Base-by-base conservation (phyloP, 2,797 vertebrate species). In the Micropoecilia bifurca region DNA sequence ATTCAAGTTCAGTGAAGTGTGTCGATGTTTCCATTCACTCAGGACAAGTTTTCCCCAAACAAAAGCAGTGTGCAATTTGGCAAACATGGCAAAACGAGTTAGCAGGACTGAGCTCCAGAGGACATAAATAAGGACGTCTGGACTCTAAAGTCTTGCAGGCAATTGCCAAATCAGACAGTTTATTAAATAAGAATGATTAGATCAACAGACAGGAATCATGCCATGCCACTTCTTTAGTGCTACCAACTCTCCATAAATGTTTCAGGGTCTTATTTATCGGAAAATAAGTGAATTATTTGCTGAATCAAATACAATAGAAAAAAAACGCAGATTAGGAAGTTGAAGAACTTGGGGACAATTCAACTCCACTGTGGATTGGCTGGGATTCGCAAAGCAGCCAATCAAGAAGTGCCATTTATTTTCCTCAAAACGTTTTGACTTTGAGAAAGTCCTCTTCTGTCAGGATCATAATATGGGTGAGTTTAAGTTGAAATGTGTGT, bases 361-460 rank as follows among this genome's bases (percentile, higher is more conserved):
- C 10, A 13, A 28, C 53, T 13, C 12, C 25, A 57, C 8, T 22
- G 20, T 22, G 20, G 0, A 53, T 50, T 53, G 50, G 50, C 53
- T 57, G 53, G 53, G 25, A 28, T n/a, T 57, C 10, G 10, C 53
- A 28, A n/a, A n/a, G 9, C 10, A n/a, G 53, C 25, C 25, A 28
- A 0, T 57, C 25, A n/a, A 12, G 53, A 3, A 12, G 53, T 57
- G 53, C 6, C 53, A 57, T 28, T 57, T 57, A 57, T 57, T 28
- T 57, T 28, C 25, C 25, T 28, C 25, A 4, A 57, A 28, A 30
- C 76, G 75, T 78, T 78, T 75, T 81, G 73, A 87, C 76, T 57
- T 14, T 1, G 13, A 71, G 74, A 82, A 61, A 61, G 28, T 30
- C 71, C 79, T 77, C 73, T 85, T 76, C 50, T 75, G 80, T 43